Conservation (phyloP, 2,888 invertebrate genomes). For the Ochropacha duplaris region DNA sequence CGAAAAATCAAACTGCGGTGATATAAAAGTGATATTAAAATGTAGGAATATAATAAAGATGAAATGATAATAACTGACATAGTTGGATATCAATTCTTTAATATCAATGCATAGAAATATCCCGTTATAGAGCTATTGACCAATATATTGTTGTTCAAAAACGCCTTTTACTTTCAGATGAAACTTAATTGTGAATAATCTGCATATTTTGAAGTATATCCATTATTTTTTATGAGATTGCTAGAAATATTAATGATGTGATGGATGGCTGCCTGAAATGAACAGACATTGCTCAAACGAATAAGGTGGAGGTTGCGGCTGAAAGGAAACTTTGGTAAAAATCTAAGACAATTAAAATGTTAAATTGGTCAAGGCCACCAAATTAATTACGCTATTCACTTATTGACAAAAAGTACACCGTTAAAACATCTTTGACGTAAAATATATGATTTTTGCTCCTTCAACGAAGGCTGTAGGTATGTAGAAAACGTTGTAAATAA, state of each 20-base stretch:
- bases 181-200: neutral
- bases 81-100: neutral
- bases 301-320: neutral
- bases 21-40: neutral
- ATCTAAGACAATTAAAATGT: neutral
- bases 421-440: no score
- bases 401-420: no score
- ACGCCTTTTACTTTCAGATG: constrained; percentile 11
- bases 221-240: constrained; percentile 1
- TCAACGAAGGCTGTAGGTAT: no score
- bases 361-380: no score
- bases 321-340: neutral
- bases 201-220: neutral
- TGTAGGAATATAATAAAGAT: neutral
- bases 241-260: neutral
- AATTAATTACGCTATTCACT: no score
- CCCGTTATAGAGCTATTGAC: constrained; percentile 7
- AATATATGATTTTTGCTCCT: no score
- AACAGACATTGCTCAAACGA: neutral
- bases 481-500: no score
- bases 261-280: neutral
- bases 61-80: neutral
- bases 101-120: constrained; percentile 3
- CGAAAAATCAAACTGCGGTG: neutral
- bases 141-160: constrained; percentile 5